Evolutionary conservation across 1,140 invertebrate genomes (phyloP), one percentile per base, ranked within the genome.

Genomic region (Eupristina koningsbergeri): DNA sequence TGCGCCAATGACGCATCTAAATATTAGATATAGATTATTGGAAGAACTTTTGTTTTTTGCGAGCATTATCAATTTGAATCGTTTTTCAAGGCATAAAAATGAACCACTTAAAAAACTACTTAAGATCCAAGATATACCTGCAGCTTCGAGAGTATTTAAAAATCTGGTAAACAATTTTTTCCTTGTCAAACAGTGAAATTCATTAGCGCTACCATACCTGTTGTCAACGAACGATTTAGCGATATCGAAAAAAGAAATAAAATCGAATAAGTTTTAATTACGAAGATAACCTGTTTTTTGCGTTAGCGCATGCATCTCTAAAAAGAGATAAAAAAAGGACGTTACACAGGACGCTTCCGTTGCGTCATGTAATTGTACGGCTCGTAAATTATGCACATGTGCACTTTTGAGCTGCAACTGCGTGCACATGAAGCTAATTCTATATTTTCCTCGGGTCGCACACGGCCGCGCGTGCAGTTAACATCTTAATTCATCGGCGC

Each of bases 401-500:
- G 64, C 1, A 2, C 29, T 34, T 31, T 71, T 47, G 39, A 79
- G 19, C n/a, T 29, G 36, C 15, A 31, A n/a, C n/a, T n/a, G 50
- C 9, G 41, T n/a, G 50, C 69, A 67, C 69, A 26, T 22, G n/a
- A 63, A 29, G 50, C 29, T 15, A 74, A 58, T 74, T 74, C 31
- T 58, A 50, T 69, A 81, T 74, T 58, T 74, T 45, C 34, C 53
- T 41, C 79, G 31, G 22, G 67, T 41, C 67, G 47, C 61, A 36
- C 34, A 64, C 47, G 26, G 61, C 7, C 63, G 31, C 64, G 45
- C n/a, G 17, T 61, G 8, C n/a, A 26, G 15, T 77, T 73, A 80
- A 80, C 79, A 58, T 80, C 64, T 80, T 80, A 80, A 80, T 80
- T 71, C 31, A n/a, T n/a, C n/a, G n/a, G n/a, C n/a, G 31, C 79